phyloP scores from a whole-genome alignment of 2,797 vertebrate species.

The Lophius americanus region DNA sequence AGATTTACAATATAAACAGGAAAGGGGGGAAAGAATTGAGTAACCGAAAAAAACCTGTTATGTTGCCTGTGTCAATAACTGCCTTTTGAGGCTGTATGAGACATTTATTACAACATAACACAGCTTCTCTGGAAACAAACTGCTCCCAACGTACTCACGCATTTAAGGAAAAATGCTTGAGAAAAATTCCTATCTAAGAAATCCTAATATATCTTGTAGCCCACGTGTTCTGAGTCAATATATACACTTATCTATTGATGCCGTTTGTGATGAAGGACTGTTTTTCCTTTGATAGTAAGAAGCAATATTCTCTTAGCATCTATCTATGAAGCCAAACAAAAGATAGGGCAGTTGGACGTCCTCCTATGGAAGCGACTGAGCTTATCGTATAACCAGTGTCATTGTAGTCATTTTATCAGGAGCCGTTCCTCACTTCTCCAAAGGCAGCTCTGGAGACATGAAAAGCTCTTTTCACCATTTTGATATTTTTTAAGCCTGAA shows the following conservation, averaged over 20 bases:
- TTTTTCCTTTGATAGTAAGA: constrained; percentile 20
- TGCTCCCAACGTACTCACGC: neutral
- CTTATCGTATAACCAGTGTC: constrained; percentile 31
- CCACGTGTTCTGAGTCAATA: neutral
- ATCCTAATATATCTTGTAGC: neutral
- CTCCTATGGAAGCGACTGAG: constrained; percentile 25
- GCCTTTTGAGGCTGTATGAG: neutral
- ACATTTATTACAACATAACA: neutral
- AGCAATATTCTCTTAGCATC: constrained; percentile 3
- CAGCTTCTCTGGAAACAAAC: constrained; percentile 1
- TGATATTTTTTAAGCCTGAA: constrained; percentile 5
- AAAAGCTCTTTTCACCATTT: neutral
- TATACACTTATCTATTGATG: neutral
- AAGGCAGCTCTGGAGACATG: neutral
- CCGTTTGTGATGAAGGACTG: neutral
- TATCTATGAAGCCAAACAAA: constrained; percentile 19
- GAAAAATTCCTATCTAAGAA: constrained; percentile 9
- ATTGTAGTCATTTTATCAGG: constrained; percentile 21
- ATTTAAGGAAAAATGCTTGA: constrained; percentile 4
- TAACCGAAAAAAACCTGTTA: too few species aligned
- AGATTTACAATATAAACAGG: neutral
- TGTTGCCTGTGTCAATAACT: neutral
- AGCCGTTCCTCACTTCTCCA: constrained; percentile 9
- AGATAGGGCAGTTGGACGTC: constrained; percentile 21
- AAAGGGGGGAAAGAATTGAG: neutral